phyloP scores from a whole-genome alignment of 2,888 invertebrate genomes.

The Panopea generosa region DNA sequence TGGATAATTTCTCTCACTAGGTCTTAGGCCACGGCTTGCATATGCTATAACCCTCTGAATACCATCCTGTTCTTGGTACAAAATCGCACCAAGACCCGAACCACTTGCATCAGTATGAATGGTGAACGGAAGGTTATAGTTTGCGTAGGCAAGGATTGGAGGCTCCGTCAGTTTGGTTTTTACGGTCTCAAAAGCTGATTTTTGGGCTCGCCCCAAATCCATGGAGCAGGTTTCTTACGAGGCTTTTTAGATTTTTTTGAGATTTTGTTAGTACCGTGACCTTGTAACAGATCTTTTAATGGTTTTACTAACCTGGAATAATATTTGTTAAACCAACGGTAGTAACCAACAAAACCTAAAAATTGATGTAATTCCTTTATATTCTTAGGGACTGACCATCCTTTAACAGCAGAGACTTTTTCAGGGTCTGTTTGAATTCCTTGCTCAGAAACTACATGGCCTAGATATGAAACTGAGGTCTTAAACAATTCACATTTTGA shows the following conservation, averaged over 20 bases:
- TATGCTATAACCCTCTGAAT: slow-evolving; percentile 19
- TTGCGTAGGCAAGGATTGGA: slow-evolving; percentile 45
- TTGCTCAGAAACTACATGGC: slow-evolving; percentile 3
- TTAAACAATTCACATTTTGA: slow-evolving; percentile 25
- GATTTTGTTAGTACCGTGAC: slow-evolving; percentile 11
- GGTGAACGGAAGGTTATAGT: slow-evolving; percentile 48
- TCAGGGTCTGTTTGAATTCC: slow-evolving; percentile 22
- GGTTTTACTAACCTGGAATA: slow-evolving; percentile 3
- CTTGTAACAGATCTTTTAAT: slow-evolving; percentile 5
- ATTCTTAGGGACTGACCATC: slow-evolving; percentile 11
- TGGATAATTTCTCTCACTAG: slow-evolving; percentile 17
- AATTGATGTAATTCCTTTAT: slow-evolving; percentile 13
- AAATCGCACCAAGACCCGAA: slow-evolving; percentile 25
- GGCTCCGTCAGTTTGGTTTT: slow-evolving; percentile 20
- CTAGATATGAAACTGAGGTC: slow-evolving; percentile 6
- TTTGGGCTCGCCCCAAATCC: slow-evolving; percentile 20
- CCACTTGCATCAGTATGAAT: slow-evolving; percentile 34
- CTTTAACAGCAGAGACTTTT: not conserved
- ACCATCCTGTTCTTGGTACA: slow-evolving; percentile 38
- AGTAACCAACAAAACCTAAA: slow-evolving; percentile 20
- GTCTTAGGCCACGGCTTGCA: slow-evolving; percentile 33
- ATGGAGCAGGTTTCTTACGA: slow-evolving; percentile 1
- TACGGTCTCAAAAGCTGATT: slow-evolving; percentile 29
- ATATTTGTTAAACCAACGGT: slow-evolving; percentile 1
- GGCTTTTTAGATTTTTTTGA: not conserved